Base-by-base conservation (phyloP, 2,113 vertebrate species). In the Artemisiospiza belli region DNA sequence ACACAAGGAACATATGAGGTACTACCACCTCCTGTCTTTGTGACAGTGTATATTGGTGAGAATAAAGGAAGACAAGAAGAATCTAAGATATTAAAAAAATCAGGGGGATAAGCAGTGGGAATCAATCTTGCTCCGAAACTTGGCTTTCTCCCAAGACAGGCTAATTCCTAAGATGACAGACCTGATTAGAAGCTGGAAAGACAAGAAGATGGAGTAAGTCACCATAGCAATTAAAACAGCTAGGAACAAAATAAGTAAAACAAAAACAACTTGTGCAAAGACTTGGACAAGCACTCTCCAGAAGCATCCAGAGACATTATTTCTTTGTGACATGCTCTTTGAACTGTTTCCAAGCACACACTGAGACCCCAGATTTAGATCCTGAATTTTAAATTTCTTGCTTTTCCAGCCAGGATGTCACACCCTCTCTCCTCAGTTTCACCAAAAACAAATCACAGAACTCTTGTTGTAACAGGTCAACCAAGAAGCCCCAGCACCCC, bases 61-160 rank as follows among this genome's bases (percentile, higher is more conserved):
- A 72, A 83, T 68, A 67, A 59, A 49, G 25, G 31, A 83, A 37
- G 21, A 37, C 37, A 35, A 73, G 41, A 68, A 27, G 17, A 72
- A 87, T n/a, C 73, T 49, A 87, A 83, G 44, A 58, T 20, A 80
- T 10, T 41, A 23, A 68, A 87, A 62, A 57, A 80, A 77, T 3
- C 2, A 22, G 11, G 7, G 13, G 9, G 2, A 8, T 25, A 12
- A 11, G 16, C 0, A 0, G 9, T 12, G 3, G 8, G n/a, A 90
- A 83, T 46, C 33, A 69, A 43, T 69, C 47, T 70, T 78, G 51
- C 33, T 59, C 57, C 14, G 59, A 63, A 87, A 62, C 0, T 1
- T 55, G 47, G 39, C 83, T 72, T 84, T 91, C 35, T 84, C 27
- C 46, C 83, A 87, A 44, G 52, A 70, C 25, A 87, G 21, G 11